Evolutionary conservation across 30 jellyfish, hydroid and myxozoan genomes (phyloP), one percentile per base, ranked within the genome.

Genomic region (Rhopilema esculentum): DNA sequence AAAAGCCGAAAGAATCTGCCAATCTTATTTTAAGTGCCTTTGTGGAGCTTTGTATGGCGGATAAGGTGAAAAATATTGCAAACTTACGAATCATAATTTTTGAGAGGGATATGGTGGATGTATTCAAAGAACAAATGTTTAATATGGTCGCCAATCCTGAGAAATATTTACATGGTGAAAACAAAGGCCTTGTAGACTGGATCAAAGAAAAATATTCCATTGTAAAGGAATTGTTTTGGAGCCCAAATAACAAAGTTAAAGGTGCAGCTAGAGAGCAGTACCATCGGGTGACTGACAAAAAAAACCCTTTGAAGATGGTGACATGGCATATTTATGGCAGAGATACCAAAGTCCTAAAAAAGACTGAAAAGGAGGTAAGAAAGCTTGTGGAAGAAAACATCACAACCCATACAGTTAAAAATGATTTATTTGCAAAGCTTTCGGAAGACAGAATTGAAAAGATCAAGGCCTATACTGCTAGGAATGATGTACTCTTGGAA

Each of bases 1-100:
- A 67, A 50, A 65, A 62, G 18, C 72, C 91, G 1, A 65, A 49
- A 53, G 77, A 70, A 48, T 83, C 91, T 16, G 91, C 91, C 1
- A 23, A 50, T 63, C 25, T 83, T 68, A 83, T 83, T 20, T 66
- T 83, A 77, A 73, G 61, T n/a, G 32, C 91, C 18, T 83, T 83
- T 49, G 91, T 72, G 1, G 91, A 83, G n/a, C 66, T 83, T 18
- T 49, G 85, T 20, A 24, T 26, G 17, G 27, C 22, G 8, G 48
- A 25, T 23, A 16, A 71, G 0, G 30, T 83, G 7, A 18, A 53
- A 61, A 68, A 51, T 20, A 83, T 83, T 23, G 30, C 31, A 40
- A 8, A 8, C 4, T 23, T 83, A 30, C 68, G 85, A 62, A 69
- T 83, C 0, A 52, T 83, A 49, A 40, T 83, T 9, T 83, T 17